Evolutionary conservation across 2,113 vertebrate species (phyloP).

Genomic region (Platichthys flesus): DNA sequence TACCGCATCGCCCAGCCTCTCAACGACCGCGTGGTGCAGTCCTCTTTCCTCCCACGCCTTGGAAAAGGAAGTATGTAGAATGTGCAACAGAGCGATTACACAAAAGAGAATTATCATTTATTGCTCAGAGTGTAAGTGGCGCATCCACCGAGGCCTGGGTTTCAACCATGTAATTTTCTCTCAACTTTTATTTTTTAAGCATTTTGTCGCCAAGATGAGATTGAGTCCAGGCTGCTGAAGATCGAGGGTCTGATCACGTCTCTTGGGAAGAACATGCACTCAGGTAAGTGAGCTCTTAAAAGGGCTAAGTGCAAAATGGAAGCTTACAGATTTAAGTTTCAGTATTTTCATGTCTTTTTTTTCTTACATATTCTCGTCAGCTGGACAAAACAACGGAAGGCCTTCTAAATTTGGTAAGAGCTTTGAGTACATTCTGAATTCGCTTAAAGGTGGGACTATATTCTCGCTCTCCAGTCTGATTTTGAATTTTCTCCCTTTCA

Average conservation of each 20-base stretch:
- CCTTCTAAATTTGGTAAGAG: conserved; percentile 58
- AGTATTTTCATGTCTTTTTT: background rate
- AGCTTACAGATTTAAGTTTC: background rate
- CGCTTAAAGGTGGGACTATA: background rate
- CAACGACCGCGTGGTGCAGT: conserved; percentile 83
- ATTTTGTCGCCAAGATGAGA: conserved; percentile 84
- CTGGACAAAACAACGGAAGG: conserved; percentile 30
- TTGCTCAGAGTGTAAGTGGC: background rate
- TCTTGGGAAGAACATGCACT: conserved; percentile 73
- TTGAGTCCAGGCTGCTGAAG: conserved; percentile 79
- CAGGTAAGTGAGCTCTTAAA: conserved; percentile 51
- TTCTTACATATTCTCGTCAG: conserved; percentile 29
- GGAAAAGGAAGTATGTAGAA: conserved; percentile 78
- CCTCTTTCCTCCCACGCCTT: conserved; percentile 81
- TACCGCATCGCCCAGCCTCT: conserved; percentile 89
- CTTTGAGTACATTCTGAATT: background rate
- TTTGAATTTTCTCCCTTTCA: background rate
- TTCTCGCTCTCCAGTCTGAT: background rate
- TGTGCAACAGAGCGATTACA: conserved; percentile 1
- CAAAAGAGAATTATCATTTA: background rate
- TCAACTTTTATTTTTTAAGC: conserved; percentile 65
- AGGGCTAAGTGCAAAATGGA: background rate
- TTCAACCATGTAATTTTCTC: background rate
- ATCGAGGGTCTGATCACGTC: conserved; percentile 82
- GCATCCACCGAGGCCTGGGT: fast-evolving